phyloP scores from a whole-genome alignment of 2,888 invertebrate species.

The Candidula unifasciata region DNA sequence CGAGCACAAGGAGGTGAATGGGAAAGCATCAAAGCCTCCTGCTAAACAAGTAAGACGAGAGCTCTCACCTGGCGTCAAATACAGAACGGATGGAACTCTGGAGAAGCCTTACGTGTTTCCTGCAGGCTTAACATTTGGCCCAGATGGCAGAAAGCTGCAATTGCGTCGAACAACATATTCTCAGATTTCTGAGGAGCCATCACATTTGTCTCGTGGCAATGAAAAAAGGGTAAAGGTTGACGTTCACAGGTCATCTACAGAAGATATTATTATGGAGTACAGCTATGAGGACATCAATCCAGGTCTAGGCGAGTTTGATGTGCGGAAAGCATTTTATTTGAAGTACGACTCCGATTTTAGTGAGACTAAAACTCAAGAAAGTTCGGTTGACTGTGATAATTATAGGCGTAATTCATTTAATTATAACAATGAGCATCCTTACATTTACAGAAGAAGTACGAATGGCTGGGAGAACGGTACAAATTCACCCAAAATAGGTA shows the following conservation, averaged over 20 bases:
- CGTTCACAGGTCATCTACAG: conserved; percentile 19
- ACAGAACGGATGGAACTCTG: conserved; percentile 44
- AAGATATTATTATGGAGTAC: conserved; percentile 16
- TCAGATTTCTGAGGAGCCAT: neutral
- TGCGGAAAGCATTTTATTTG: conserved; percentile 38
- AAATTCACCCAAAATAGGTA: neutral
- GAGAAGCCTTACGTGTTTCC: conserved; percentile 50
- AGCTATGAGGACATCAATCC: neutral
- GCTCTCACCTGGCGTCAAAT: conserved; percentile 13
- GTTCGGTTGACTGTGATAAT: neutral
- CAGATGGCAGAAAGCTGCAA: conserved; percentile 38
- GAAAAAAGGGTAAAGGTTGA: conserved; percentile 29
- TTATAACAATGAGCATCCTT: too few species aligned
- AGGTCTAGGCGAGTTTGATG: conserved; percentile 21
- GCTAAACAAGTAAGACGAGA: neutral
- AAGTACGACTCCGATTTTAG: conserved; percentile 40
- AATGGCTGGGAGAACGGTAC: too few species aligned
- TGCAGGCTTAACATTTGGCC: conserved; percentile 40
- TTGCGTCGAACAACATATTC: conserved; percentile 5
- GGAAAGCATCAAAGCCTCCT: neutral
- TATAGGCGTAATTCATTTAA: neutral
- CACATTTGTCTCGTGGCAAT: neutral
- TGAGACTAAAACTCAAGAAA: neutral
- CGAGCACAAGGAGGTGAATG: neutral
- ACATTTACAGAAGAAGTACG: too few species aligned